A percentile compares a stretch with the other conserved stretches of the same genome.
Conservation (phyloP, 1,140 invertebrate species). For the Leptonema lineaticorne region DNA sequence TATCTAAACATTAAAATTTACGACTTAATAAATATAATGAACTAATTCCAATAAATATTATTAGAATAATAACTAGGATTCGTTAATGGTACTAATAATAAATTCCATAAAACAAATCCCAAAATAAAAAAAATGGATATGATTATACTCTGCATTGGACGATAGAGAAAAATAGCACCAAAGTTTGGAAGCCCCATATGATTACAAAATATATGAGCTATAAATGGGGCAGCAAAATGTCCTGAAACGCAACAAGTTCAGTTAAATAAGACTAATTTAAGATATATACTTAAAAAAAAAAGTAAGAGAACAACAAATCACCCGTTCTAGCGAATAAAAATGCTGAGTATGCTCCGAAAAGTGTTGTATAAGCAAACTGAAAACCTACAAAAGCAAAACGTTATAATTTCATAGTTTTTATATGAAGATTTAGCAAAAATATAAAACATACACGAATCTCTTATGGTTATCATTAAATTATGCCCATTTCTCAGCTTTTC, state of each 20-base stretch:
- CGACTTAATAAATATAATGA: no score
- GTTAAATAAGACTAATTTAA: background rate
- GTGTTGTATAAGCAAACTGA: slow-evolving; percentile 86
- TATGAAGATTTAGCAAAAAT: no score
- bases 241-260: slow-evolving; percentile 57
- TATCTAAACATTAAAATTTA: no score
- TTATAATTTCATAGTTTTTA: slow-evolving; percentile 4
- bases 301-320: no score
- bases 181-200: slow-evolving; percentile 95
- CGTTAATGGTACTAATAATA: slow-evolving; percentile 76
- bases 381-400: slow-evolving; percentile 64
- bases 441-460: slow-evolving; percentile 66
- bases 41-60: slow-evolving; percentile 43
- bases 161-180: slow-evolving; percentile 70
- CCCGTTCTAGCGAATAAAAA: slow-evolving; percentile 80
- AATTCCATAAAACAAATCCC: slow-evolving; percentile 77
- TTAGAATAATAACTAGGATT: slow-evolving; percentile 77
- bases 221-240: slow-evolving; percentile 83
- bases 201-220: slow-evolving; percentile 93
- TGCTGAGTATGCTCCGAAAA: slow-evolving; percentile 93
- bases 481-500: slow-evolving; percentile 75
- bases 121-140: slow-evolving; percentile 68
- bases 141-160: slow-evolving; percentile 63
- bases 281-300: background rate
- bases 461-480: slow-evolving; percentile 65